These are phyloP conservation scores for Margaritifera margaritifera DNA, from an alignment of 2,888 invertebrate species.

Conservation along the genomic window DNA sequence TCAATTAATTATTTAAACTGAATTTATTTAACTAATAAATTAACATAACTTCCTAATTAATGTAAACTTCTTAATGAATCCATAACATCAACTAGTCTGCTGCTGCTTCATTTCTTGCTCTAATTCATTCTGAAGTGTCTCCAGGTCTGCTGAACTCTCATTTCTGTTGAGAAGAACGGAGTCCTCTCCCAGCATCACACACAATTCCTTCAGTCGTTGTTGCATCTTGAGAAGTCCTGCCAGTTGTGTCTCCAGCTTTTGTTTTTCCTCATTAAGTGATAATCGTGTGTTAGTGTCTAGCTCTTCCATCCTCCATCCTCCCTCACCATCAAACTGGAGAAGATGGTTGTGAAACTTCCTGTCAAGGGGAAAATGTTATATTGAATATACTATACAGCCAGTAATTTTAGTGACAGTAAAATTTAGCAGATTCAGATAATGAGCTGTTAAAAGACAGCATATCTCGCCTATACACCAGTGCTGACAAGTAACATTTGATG, in stretches of 20 bases:
- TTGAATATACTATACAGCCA: neutral
- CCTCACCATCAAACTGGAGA: constrained; percentile 96
- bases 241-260: constrained; percentile 74
- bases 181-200: constrained; percentile 73
- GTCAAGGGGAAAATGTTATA: constrained; percentile 38
- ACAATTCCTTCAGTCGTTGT: constrained; percentile 72
- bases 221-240: constrained; percentile 74
- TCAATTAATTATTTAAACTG: too few species aligned
- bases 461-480: too few species aligned
- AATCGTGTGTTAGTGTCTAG: constrained; percentile 75
- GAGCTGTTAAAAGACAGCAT: too few species aligned
- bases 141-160: constrained; percentile 35
- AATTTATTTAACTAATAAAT: too few species aligned
- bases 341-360: constrained; percentile 98
- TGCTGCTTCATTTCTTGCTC: constrained; percentile 17
- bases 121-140: constrained; percentile 31
- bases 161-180: constrained; percentile 64
- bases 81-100: too few species aligned
- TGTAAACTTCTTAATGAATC: too few species aligned
- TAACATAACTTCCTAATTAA: too few species aligned
- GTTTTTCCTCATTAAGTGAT: constrained; percentile 74
- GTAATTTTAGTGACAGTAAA: too few species aligned
- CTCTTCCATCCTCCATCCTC: constrained; percentile 87
- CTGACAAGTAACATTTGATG: too few species aligned
- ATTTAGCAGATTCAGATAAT: too few species aligned